Evolutionary conservation across 2,113 vertebrate genomes (phyloP), one percentile per base, ranked within the genome.

Genomic region (Ochotona princeps): DNA sequence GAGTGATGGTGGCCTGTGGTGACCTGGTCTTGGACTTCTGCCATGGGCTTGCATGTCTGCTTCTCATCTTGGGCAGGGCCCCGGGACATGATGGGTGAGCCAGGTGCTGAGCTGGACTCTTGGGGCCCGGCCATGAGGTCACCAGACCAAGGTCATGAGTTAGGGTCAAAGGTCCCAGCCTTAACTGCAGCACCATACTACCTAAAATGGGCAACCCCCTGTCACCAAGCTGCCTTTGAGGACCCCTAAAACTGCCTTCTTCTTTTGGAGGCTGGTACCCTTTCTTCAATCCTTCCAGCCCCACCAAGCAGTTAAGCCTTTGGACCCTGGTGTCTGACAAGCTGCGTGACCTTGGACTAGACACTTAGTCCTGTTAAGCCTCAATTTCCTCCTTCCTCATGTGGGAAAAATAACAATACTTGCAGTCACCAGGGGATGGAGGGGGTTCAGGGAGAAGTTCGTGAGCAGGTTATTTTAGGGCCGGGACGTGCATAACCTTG

Each of bases 401-500:
- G 60, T 21, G 20, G n/a, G 61, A 35, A 35, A 14, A 66, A n/a
- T 0, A 35, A 12, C 1, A 15, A n/a, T 20, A 7, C 30, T 15
- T 12, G 44, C 6, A 9, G 47, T 26, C 54, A 6, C 61, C 1
- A 11, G 28, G n/a, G n/a, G 5, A 30, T 4, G 7, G 20, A 1
- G 60, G 75, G 47, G 75, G 4, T 30, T 8, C 23, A 0, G 21
- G 35, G 14, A 7, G 18, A 1, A 20, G 0, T 67, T 20, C 1
- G 12, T 8, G 13, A 12, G 1, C 25, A 28, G 85, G 65, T 49
- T 60, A n/a, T 83, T 54, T 67, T 17, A 26, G 65, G 61, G 66
- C 73, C 13, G n/a, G 30, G 21, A 11, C 26, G 1, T 0, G 3
- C 6, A 1, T 25, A 1, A 66, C 0, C 38, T 3, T 5, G 35